Conservation (phyloP, 1,140 invertebrate species). For the Euwallacea fornicatus region DNA sequence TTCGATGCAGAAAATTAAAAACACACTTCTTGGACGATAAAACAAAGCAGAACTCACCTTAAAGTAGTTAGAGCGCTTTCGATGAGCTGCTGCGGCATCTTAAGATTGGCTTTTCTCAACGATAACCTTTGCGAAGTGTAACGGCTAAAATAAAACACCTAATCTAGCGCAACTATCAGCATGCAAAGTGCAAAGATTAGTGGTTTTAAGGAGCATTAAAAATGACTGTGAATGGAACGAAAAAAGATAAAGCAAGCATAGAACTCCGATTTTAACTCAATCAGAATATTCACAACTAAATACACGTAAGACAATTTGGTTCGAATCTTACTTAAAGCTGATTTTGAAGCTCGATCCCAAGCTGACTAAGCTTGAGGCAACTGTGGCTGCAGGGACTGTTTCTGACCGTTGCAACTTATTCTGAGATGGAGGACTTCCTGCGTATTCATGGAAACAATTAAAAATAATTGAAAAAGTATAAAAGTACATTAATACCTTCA, state of each 20-base stretch:
- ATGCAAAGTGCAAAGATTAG: constrained; percentile 23
- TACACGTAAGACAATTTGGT: background rate
- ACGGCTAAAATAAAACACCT: constrained; percentile 69
- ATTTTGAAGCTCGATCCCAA: constrained; percentile 78
- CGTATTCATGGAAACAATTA: background rate
- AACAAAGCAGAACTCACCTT: constrained; percentile 61
- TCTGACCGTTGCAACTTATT: constrained; percentile 73
- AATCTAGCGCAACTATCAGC: constrained; percentile 38
- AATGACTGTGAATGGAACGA: background rate
- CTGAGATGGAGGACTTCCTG: constrained; percentile 54
- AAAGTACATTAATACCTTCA: constrained; percentile 50
- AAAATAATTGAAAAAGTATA: background rate
- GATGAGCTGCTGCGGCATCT: constrained; percentile 70
- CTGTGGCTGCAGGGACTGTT: constrained; percentile 74
- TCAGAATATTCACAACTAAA: background rate
- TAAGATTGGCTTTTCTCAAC: constrained; percentile 72
- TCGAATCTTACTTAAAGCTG: constrained; percentile 73
- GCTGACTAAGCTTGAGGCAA: constrained; percentile 74
- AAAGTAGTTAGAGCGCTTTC: constrained; percentile 70
- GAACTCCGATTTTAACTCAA: background rate
- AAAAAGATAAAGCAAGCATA: constrained; percentile 7
- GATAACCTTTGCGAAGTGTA: constrained; percentile 76
- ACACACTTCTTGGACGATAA: no score
- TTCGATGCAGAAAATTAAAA: no score
- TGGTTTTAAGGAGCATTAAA: background rate